These are phyloP conservation scores for Chymomyza amoena DNA, from an alignment of 2,888 invertebrate genomes.

Conservation along the genomic window DNA sequence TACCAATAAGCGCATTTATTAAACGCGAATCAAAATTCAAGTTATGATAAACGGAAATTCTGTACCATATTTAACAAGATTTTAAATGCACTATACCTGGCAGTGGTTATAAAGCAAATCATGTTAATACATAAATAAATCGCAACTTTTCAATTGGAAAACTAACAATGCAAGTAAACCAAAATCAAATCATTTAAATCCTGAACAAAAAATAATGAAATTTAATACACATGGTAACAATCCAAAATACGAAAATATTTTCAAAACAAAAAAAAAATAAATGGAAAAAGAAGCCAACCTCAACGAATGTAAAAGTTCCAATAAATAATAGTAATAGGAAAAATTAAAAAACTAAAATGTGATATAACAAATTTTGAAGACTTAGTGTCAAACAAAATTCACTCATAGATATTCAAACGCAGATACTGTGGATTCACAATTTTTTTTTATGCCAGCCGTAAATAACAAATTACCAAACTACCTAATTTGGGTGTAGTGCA, in stretches of 20 bases:
- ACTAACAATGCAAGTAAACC: constrained; percentile 37
- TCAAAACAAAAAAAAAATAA: constrained; percentile 27
- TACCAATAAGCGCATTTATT: neutral
- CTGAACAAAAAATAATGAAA: constrained; percentile 9
- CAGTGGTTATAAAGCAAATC: constrained; percentile 21
- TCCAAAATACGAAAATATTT: constrained; percentile 17
- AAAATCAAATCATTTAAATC: constrained; percentile 14
- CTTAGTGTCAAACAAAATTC: constrained; percentile 11
- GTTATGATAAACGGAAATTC: neutral
- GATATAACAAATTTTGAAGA: constrained; percentile 17
- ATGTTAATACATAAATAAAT: constrained; percentile 28
- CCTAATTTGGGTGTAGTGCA: constrained; percentile 59
- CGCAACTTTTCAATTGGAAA: constrained; percentile 27
- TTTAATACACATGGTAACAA: constrained; percentile 1
- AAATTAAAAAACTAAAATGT: constrained; percentile 20
- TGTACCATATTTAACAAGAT: constrained; percentile 56
- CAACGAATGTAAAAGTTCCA: constrained; percentile 11
- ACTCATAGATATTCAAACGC: neutral
- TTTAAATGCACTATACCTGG: constrained; percentile 66
- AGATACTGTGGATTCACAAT: neutral
- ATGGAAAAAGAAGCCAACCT: constrained; percentile 13
- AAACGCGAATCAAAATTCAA: neutral
- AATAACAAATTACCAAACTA: constrained; percentile 8
- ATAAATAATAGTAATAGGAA: constrained; percentile 9
- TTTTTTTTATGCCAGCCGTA: neutral